Evolutionary conservation across 2,888 invertebrate genomes (phyloP), one percentile per base, ranked within the genome.

Genomic region (Saturnia pavonia): DNA sequence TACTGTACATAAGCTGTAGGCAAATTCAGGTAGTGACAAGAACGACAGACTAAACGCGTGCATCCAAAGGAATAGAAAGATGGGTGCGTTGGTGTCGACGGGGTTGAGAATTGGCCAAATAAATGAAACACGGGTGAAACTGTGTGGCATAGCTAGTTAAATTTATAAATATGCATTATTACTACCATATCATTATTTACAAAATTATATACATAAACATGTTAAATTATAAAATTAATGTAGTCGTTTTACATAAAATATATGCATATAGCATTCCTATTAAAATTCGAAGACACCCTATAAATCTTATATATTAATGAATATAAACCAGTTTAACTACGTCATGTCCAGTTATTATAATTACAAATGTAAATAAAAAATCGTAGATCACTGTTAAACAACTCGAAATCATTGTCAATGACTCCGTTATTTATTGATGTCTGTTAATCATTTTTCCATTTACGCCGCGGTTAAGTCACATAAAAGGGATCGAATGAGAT

Each of bases 361-460:
- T 77, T 77, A 71, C 42, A 72, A 74, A 80, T 80, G 80, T 76
- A 77, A 83, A 82, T 81, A 72, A 69, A 69, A 72, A 75, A 69
- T 68, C 68, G 78, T 82, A 83, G 81, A 71, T 77, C 79, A 81
- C 74, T 72, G 74, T 74, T 72, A 72, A 72, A 76, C 70, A 77
- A 78, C 70, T 75, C 77, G 76, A 81, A 82, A 78, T 74, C 73
- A 75, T 70, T 76, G 74, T 74, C 76, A 76, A 84, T 82, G 79
- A 80, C 76, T 83, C 72, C 48, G 74, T 79, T 78, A 80, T 83
- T 84, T 84, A 81, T 83, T 73, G 74, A 73, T 77, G 69, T 77
- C 75, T 76, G 76, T 77, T 77, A 74, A 82, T 82, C 72, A 81
- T 78, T 84, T 82, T 82, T 77, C 74, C 78, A 81, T 85, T 85